Conservation (phyloP, 2,797 vertebrate genomes). For the Sebastes dallii region DNA sequence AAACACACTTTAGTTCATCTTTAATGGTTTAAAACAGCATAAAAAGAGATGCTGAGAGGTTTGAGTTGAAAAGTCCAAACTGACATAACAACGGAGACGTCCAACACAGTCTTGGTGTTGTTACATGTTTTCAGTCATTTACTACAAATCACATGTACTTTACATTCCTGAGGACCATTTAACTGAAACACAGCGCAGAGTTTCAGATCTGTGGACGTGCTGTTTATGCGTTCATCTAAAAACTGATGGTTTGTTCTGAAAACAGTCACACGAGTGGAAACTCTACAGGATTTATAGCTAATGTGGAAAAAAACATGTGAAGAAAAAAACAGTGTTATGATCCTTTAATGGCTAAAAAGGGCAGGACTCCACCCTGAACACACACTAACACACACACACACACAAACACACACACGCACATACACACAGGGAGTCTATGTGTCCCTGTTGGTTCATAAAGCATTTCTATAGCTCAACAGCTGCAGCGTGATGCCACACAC, state of each 20-base stretch:
- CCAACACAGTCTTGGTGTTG: background rate
- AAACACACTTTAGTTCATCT: background rate
- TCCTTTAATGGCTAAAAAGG: conserved; percentile 11
- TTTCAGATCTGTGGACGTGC: background rate
- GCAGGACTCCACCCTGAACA: background rate
- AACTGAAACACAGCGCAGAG: background rate
- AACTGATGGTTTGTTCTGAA: background rate
- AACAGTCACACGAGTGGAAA: background rate
- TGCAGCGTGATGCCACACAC: background rate
- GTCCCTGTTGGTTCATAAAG: conserved; percentile 24
- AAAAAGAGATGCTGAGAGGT: background rate
- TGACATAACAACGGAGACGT: background rate
- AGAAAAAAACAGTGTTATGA: background rate
- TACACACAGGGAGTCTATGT: background rate
- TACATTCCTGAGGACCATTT: background rate
- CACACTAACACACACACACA: background rate
- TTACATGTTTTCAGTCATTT: background rate
- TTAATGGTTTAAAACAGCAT: background rate
- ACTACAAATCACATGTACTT: conserved; percentile 14
- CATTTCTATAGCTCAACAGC: conserved; percentile 31
- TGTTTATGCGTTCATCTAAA: background rate
- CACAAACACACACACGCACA: background rate
- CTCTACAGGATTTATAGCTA: background rate
- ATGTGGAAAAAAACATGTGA: background rate
- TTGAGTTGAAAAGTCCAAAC: background rate